Evolutionary conservation across 2,113 vertebrate genomes (phyloP).

Genomic region (Nanorana parkeri): DNA sequence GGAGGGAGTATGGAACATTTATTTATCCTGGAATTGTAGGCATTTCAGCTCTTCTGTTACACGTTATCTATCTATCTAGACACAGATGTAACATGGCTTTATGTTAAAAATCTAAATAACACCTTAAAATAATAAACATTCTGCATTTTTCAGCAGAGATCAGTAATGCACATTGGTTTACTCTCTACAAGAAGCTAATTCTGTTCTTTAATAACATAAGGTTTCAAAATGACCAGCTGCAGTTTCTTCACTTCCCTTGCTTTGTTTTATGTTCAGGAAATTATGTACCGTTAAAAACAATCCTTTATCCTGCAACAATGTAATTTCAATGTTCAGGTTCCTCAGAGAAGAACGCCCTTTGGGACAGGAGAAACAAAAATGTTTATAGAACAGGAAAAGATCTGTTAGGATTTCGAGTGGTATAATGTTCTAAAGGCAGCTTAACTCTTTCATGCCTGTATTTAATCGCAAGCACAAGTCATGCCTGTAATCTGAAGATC

Average conservation of each 20-base stretch:
- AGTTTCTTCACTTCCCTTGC: conserved; percentile 52
- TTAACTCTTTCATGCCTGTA: conserved; percentile 39
- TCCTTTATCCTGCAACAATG: conserved; percentile 48
- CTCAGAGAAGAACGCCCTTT: conserved; percentile 51
- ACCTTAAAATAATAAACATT: conserved; percentile 25
- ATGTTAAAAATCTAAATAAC: background rate
- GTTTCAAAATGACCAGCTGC: conserved; percentile 43
- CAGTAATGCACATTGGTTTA: background rate
- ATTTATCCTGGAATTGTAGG: too few relatives aligned
- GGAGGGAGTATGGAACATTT: too few relatives aligned
- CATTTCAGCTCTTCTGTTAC: too few relatives aligned
- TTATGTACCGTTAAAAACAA: conserved; percentile 53
- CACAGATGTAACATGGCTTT: too few relatives aligned
- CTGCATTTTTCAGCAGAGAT: background rate
- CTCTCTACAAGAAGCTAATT: background rate
- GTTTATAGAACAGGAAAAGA: conserved; percentile 58
- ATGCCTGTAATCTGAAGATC: too few relatives aligned
- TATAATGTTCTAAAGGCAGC: conserved; percentile 20
- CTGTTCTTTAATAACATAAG: background rate
- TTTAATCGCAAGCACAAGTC: too few relatives aligned
- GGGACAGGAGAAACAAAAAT: conserved; percentile 52
- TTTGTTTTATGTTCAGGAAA: conserved; percentile 58
- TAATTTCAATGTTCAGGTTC: conserved; percentile 49
- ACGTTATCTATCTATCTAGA: too few relatives aligned
- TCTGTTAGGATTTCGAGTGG: conserved; percentile 17